These are phyloP conservation scores for Nineta flava DNA, from an alignment of 2,888 invertebrate genomes.

Conservation along the genomic window DNA sequence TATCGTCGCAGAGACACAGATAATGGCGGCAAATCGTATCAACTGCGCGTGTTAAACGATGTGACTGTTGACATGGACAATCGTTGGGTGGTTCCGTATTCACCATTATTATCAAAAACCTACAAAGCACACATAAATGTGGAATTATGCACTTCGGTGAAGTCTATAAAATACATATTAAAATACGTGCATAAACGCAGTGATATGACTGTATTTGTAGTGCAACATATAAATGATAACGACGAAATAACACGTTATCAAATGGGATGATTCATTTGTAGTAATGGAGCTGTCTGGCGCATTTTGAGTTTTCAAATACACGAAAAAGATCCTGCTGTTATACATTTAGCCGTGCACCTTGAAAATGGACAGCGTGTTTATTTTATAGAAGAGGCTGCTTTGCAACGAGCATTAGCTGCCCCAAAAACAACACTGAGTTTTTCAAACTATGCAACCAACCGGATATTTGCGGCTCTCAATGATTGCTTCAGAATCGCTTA, in stretches of 20 bases:
- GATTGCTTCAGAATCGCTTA: too few species aligned
- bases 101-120: conserved; percentile 12
- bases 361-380: conserved; percentile 14
- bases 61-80: neutral
- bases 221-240: conserved; percentile 3
- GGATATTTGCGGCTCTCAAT: conserved; percentile 4
- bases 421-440: conserved; percentile 15
- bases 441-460: conserved; percentile 13
- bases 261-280: conserved; percentile 17
- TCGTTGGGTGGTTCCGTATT: conserved; percentile 1
- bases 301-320: conserved; percentile 10
- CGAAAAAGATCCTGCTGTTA: conserved; percentile 9
- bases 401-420: conserved; percentile 6
- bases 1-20: conserved; percentile 16
- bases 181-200: conserved; percentile 22
- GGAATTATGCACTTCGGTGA: conserved; percentile 17
- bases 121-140: conserved; percentile 20
- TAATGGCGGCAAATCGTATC: conserved; percentile 8
- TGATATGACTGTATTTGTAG: conserved; percentile 8
- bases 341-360: conserved; percentile 11
- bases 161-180: conserved; percentile 18
- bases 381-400: conserved; percentile 12
- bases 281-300: conserved; percentile 7
- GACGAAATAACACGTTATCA: conserved; percentile 1
- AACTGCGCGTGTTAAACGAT: neutral